Evolutionary conservation across 1,140 invertebrate genomes (phyloP), one percentile per base, ranked within the genome.

Genomic region (Brachystomella parvula): DNA sequence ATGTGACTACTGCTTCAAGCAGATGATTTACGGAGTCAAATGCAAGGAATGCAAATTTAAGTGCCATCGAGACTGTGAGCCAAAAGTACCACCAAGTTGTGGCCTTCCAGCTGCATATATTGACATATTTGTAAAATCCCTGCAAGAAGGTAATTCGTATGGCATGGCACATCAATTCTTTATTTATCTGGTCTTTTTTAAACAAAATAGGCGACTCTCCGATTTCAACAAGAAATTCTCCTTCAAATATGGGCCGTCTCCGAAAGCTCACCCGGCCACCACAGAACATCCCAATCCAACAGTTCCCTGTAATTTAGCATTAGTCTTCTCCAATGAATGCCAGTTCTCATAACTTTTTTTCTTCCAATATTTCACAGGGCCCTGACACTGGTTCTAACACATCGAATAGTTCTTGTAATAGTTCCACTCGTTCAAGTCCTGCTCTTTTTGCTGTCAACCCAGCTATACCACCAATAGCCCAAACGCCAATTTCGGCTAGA

Each of bases 1-100:
- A 1, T 97, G 94, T 81, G 89, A 92, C 77, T 87, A 88, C 74
- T 97, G 94, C 78, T 86, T 89, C 67, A 92, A 93, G 76, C 90
- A 90, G 78, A 92, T 96, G 82, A 88, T 93, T 75, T 87, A 92
- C 76, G 90, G 88, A 29, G 82, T 91, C 60, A 94, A 91, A 78
- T 97, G 94, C 79, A 94, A 88, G 78, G 90, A 95, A 77, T 97
- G 94, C 83, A 96, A 95, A 81, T 96, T 91, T 80, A 92, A 91
- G 74, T 96, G 92, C 80, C 89, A 92, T 77, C 84, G 87, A 75
- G 90, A 95, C 75, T 97, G 94, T 79, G 89, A 90, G 74, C 84
- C 84, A 29, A 92, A 91, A 82, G 93, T 94, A 69, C 89, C 90
- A 71, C 89, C 91, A 1, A 92, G 90, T 32, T 97, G 94, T 79